These are phyloP conservation scores for Tortricodes alternella DNA, from an alignment of 2,888 invertebrate species.

Conservation along the genomic window DNA sequence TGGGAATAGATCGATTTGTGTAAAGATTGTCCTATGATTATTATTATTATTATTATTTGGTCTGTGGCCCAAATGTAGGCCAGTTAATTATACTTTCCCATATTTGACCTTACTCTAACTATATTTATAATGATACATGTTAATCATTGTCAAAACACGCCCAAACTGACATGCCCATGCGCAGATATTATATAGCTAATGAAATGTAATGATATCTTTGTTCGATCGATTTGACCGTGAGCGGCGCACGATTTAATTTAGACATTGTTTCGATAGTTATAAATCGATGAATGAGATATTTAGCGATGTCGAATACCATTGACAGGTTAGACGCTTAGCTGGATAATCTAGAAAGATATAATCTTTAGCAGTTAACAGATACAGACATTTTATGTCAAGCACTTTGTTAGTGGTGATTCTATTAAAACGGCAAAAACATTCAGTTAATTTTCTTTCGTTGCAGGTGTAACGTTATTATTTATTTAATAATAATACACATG, in stretches of 20 bases:
- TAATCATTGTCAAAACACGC: constrained; percentile 19
- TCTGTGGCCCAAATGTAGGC: background rate
- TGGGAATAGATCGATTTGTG: too few species aligned
- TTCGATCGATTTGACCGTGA: constrained; percentile 13
- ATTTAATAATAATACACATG: too few species aligned
- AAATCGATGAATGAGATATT: background rate
- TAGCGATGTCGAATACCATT: background rate
- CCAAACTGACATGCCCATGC: constrained; percentile 10
- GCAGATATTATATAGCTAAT: constrained; percentile 8
- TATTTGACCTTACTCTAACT: constrained; percentile 9
- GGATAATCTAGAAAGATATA: too few species aligned
- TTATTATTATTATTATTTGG: too few species aligned
- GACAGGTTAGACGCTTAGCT: too few species aligned
- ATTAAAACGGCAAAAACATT: too few species aligned
- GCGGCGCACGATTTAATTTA: background rate
- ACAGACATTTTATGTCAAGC: too few species aligned
- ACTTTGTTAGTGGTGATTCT: too few species aligned
- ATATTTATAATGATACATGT: constrained; percentile 13
- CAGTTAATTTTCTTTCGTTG: too few species aligned
- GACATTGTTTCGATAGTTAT: constrained; percentile 10
- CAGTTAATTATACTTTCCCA: background rate
- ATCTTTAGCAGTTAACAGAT: too few species aligned
- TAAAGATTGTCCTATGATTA: too few species aligned
- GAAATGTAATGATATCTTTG: constrained; percentile 21
- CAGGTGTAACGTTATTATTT: too few species aligned